A percentile compares a stretch with the other conserved stretches of the same genome.
These are phyloP conservation scores for Pachyuromys duprasi DNA, from an alignment of 2,797 vertebrate genomes.

Conservation along the genomic window DNA sequence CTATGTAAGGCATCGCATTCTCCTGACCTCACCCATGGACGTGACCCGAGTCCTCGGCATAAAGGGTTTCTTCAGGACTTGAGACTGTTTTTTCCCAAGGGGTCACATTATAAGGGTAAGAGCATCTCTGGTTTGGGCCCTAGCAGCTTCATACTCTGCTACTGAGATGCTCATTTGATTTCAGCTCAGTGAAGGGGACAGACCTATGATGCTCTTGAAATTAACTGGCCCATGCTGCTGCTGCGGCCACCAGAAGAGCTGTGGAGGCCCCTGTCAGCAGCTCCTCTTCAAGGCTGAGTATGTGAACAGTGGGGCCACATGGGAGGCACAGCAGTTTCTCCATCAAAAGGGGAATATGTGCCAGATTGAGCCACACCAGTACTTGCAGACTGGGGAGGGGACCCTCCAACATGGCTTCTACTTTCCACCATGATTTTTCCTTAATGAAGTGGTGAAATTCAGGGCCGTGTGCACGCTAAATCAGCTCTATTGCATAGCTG, in stretches of 20 bases:
- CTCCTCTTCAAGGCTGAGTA: neutral
- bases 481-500: neutral
- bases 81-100: neutral
- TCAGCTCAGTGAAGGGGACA: neutral
- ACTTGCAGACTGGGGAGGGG: fast-evolving
- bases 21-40: fast-evolving
- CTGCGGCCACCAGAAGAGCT: neutral
- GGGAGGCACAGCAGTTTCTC: neutral
- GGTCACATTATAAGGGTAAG: neutral
- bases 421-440: no score
- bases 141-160: neutral
- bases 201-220: neutral
- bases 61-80: neutral
- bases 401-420: neutral
- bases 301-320: no score
- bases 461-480: no score
- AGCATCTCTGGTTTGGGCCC: neutral
- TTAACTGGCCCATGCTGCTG: fast-evolving
- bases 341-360: neutral
- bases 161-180: neutral
- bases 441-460: neutral
- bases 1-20: fast-evolving
- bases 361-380: neutral
- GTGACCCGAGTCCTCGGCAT: neutral
- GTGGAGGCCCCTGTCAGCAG: no score